Evolutionary conservation across 2,113 vertebrate species (phyloP).

Genomic region (Engraulis encrasicolus): DNA sequence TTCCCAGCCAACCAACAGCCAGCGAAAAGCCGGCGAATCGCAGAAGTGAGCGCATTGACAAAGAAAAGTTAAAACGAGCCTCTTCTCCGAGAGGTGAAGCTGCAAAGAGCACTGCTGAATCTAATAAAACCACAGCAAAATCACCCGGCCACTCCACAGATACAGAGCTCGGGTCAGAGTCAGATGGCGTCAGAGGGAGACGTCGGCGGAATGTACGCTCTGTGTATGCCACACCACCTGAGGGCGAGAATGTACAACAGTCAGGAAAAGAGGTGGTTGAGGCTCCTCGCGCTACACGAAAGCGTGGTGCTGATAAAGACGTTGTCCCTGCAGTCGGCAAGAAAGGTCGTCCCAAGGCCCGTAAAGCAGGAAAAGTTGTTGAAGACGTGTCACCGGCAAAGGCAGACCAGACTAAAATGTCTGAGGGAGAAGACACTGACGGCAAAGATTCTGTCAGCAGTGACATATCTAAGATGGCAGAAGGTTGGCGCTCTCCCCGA

Average conservation of each 20-base stretch:
- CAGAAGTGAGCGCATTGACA: slow-evolving; percentile 95
- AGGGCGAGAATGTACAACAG: slow-evolving; percentile 79
- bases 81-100: slow-evolving; percentile 63
- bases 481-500: slow-evolving; percentile 75
- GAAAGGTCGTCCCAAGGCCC: slow-evolving; percentile 89
- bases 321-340: slow-evolving; percentile 74
- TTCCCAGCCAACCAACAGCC: slow-evolving; percentile 52
- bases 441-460: slow-evolving; percentile 76
- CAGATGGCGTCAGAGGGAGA: slow-evolving; percentile 82
- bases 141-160: slow-evolving; percentile 83
- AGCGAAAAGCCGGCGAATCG: slow-evolving; percentile 87
- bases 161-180: slow-evolving; percentile 80
- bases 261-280: slow-evolving; percentile 82
- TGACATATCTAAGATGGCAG: slow-evolving; percentile 73
- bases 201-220: slow-evolving; percentile 93
- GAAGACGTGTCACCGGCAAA: slow-evolving; percentile 85
- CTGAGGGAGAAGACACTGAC: slow-evolving; percentile 78
- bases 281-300: slow-evolving; percentile 85
- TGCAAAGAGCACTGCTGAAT: slow-evolving; percentile 56
- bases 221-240: slow-evolving; percentile 89
- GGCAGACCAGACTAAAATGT: slow-evolving; percentile 70
- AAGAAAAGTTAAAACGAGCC: slow-evolving; percentile 89
- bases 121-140: slow-evolving; percentile 84
- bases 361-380: slow-evolving; percentile 70
- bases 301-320: slow-evolving; percentile 85